Conservation (phyloP, 2,113 vertebrate genomes). For the Acinonyx jubatus region DNA sequence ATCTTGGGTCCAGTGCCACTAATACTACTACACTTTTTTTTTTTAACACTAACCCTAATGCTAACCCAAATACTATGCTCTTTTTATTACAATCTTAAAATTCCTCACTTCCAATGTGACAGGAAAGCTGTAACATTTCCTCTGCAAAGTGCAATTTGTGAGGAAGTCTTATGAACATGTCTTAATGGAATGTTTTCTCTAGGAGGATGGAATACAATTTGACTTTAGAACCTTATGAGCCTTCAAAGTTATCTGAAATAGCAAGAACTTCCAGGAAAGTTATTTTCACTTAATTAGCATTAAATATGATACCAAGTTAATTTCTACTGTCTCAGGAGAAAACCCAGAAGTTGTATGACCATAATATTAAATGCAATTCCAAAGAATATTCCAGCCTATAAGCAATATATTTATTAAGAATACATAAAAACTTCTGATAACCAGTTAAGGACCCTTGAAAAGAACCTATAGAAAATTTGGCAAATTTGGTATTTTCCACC, state of each 20-base stretch:
- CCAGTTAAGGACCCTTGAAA: conserved; percentile 3
- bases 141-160: not conserved
- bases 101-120: not conserved
- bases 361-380: not conserved
- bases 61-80: not conserved
- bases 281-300: conserved; percentile 21
- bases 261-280: conserved; percentile 9
- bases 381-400: not conserved
- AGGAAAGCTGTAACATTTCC: not conserved
- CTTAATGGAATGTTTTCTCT: not conserved
- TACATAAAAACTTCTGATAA: conserved; percentile 9
- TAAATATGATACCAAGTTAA: not conserved
- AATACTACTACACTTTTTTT: not conserved
- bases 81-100: not conserved
- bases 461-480: not conserved
- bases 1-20: not conserved
- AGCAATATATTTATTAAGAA: conserved; percentile 19
- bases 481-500: not conserved
- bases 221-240: not conserved
- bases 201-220: not conserved
- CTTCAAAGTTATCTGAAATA: conserved; percentile 27
- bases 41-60: not conserved
- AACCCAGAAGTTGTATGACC: not conserved
- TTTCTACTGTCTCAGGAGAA: conserved; percentile 23
- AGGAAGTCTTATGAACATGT: not conserved